Evolutionary conservation across 2,797 vertebrate genomes (phyloP), one percentile per base, ranked within the genome.

Genomic region (Synaphobranchus kaupii): DNA sequence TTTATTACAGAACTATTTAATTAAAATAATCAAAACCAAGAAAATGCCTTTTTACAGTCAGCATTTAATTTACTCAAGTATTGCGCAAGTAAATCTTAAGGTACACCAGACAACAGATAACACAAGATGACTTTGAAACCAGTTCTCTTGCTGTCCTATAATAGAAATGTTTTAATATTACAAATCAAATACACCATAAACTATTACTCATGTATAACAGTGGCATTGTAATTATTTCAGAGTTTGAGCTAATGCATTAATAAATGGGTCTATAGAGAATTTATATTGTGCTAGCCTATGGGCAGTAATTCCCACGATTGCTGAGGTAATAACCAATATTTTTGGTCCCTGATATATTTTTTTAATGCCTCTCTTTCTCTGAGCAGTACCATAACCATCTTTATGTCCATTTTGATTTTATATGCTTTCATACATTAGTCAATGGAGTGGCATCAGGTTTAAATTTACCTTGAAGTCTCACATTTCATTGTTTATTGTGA

Each of bases 41-140:
- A 97, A 97, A 97, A 97, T 97, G 96, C 96, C 96, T 97, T 97
- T 96, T 95, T 95, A 92, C 95, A 94, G 93, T 95, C 91, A 92
- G 93, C 92, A 93, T 90, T 91, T 93, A 92, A 94, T 92, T 93
- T 95, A 93, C 91, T 95, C 93, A 94, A 93, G 93, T 93, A 95
- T 92, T 93, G 95, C 94, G 95, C 95, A 96, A 94, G 92, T 95
- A 94, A 94, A 86, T 83, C 92, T 93, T 92, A 80, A 93, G 87
- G 92, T 95, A 93, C 94, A 94, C 94, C 93, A 94, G 91, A 92
- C 94, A 56, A 73, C 52, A 60, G 31, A 80, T 87, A 76, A 31
- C 60, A 31, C 47, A 60, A 84, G 63, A 68, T 87, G 84, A 66
- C 54, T 60, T 52, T 47, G 34, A 84, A 76, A 60, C 10, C 15